Base-by-base conservation (phyloP, 2,797 vertebrate genomes). In the Takifugu ocellatus region DNA sequence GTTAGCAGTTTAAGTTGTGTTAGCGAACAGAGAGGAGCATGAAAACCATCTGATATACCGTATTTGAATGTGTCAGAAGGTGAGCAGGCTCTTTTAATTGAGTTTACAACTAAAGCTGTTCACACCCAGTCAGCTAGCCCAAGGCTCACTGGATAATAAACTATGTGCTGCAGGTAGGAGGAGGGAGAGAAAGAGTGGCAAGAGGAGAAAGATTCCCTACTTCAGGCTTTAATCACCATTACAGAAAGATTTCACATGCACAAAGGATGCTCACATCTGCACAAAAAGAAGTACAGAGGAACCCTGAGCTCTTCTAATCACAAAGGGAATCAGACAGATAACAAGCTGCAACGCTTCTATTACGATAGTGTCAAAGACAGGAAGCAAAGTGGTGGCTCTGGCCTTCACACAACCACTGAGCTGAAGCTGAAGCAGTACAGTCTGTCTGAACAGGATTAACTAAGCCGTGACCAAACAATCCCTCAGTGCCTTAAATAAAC, bases 391-490 rank as follows among this genome's bases (percentile, higher is more conserved):
- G 17, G 47, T 6, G 57, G 56, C 15, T 62, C 53, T 54, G 25
- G 24, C 44, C 70, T 39, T 46, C 36, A 39, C 36, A 39, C 36
- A 39, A 1, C 4, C 36, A 4, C 36, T 14, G 1, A 14, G 36
- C 36, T 39, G 33, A 27, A 70, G 63, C 71, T 63, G 67, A 70
- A 55, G 54, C 49, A 26, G 66, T 61, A 16, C 39, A 51, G 56
- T 25, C 29, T 55, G 68, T 65, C 57, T 66, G 66, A 85, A 67
- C 61, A 81, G 75, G 83, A 84, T 83, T 66, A 83, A 65, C 69
- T 39, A n/a, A 79, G 77, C 81, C 70, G 71, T 70, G 72, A 76
- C 85, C 75, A 90, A 89, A 87, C 84, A 88, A 76, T 72, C 82
- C 66, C 75, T 72, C 54, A 17, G 72, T 54, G 70, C 54, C 77